Conservation (phyloP, 2,113 vertebrate species). For the Gobius niger region DNA sequence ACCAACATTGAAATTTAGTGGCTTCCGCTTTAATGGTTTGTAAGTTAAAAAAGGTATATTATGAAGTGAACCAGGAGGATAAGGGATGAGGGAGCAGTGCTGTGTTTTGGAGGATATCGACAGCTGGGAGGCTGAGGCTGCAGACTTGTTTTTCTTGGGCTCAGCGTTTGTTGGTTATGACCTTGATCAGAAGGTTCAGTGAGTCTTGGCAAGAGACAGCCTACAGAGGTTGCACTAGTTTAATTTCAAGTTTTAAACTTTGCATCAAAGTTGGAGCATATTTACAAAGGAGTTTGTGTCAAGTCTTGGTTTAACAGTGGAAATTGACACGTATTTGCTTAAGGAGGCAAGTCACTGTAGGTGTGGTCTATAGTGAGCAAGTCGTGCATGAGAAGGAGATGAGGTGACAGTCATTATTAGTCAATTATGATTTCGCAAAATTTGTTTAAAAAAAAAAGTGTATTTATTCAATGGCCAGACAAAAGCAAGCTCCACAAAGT, state of each 20-base stretch:
- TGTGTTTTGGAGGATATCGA: slow-evolving; percentile 44
- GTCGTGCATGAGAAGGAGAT: slow-evolving; percentile 31
- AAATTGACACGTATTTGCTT: too few species aligned
- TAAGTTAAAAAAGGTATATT: background rate
- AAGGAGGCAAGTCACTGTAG: slow-evolving; percentile 19
- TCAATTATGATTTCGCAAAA: slow-evolving; percentile 35
- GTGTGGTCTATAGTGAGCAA: slow-evolving; percentile 22
- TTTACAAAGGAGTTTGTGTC: background rate
- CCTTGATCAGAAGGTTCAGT: slow-evolving; percentile 48
- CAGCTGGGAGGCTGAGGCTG: slow-evolving; percentile 33
- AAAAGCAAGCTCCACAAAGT: slow-evolving; percentile 15
- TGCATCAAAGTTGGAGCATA: background rate
- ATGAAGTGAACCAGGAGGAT: slow-evolving; percentile 34
- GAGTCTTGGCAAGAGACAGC: slow-evolving; percentile 18
- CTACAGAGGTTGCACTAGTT: slow-evolving; percentile 1
- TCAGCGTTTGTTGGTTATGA: slow-evolving; percentile 48
- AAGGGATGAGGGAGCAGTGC: slow-evolving; percentile 13
- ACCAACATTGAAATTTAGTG: too few species aligned
- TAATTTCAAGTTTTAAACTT: background rate
- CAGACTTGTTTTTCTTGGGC: slow-evolving; percentile 33
- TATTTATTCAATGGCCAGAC: slow-evolving; percentile 13
- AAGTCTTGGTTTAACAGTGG: background rate
- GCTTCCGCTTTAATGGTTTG: too few species aligned
- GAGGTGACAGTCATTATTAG: slow-evolving; percentile 41
- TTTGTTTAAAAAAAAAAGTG: slow-evolving; percentile 25